Conservation (phyloP, 1,140 invertebrate species). For the Drosophila micromelanica region DNA sequence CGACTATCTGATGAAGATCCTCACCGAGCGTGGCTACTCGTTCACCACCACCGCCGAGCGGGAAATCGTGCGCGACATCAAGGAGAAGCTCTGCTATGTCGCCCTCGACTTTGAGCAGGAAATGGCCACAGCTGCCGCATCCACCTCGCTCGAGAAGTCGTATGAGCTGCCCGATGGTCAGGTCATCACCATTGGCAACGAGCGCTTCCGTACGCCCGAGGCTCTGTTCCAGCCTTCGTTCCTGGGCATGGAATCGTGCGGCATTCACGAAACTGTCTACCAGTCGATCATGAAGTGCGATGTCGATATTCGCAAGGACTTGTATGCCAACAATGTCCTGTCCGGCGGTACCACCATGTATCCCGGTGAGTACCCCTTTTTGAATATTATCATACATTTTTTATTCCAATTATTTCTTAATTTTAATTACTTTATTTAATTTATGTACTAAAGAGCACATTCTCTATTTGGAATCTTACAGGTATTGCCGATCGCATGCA, state of each 20-base stretch:
- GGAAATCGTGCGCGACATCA: conserved; percentile 94
- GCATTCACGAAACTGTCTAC: conserved; percentile 96
- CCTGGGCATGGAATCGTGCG: conserved; percentile 95
- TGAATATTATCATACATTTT: no score
- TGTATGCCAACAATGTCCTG: conserved; percentile 96
- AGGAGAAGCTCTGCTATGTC: conserved; percentile 94
- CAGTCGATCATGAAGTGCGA: conserved; percentile 98
- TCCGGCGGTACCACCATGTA: conserved; percentile 97
- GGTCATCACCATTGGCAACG: conserved; percentile 96
- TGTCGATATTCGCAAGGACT: conserved; percentile 95
- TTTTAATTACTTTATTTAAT: background rate
- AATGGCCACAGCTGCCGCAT: conserved; percentile 93
- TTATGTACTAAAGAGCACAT: no score
- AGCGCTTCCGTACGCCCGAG: conserved; percentile 97
- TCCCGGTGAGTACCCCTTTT: conserved; percentile 87
- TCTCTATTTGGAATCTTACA: conserved; percentile 20
- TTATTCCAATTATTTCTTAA: no score
- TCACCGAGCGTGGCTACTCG: conserved; percentile 91
- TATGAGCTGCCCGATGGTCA: conserved; percentile 95
- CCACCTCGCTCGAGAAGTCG: conserved; percentile 92
- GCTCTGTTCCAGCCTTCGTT: conserved; percentile 96
- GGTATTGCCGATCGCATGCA: conserved; percentile 95
- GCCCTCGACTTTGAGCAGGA: conserved; percentile 94
- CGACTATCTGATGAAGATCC: conserved; percentile 93
- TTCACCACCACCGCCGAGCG: conserved; percentile 91